A percentile compares a stretch with the other conserved stretches of the same genome.
phyloP scores from a whole-genome alignment of 2,797 vertebrate species.

The Psittacula echo region DNA sequence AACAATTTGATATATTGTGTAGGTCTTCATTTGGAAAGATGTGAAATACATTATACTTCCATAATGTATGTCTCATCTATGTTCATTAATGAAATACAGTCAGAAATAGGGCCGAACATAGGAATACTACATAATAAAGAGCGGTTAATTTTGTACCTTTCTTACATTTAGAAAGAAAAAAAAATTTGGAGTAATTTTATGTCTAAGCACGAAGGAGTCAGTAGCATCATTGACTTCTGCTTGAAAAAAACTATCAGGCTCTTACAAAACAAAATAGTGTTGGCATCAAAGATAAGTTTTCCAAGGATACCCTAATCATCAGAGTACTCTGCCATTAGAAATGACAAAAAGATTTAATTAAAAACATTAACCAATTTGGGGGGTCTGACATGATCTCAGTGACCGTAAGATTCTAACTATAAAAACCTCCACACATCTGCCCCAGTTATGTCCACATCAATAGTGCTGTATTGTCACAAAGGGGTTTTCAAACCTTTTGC shows the following conservation, averaged over 20 bases:
- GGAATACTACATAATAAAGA: not conserved
- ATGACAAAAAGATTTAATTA: not conserved
- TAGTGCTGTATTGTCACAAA: not conserved
- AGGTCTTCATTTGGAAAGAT: not conserved
- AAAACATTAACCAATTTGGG: not conserved
- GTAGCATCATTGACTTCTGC: not conserved
- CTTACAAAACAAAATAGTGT: not conserved
- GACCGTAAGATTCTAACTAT: not conserved
- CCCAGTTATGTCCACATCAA: not conserved
- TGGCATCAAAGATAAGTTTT: not conserved
- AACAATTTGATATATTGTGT: not conserved
- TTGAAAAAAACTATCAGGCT: not conserved
- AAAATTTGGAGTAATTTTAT: not conserved
- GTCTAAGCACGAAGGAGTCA: not conserved
- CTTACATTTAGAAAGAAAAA: not conserved
- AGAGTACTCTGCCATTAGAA: not conserved
- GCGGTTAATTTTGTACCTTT: not conserved
- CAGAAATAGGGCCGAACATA: not conserved
- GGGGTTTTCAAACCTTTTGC: not conserved
- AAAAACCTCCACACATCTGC: rapidly evolving
- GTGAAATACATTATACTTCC: not conserved
- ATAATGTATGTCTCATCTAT: not conserved
- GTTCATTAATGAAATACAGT: not conserved
- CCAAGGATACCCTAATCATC: not conserved
- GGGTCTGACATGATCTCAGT: not conserved